Percentiles rank a stretch among this genome's conserved stretches.
Evolutionary conservation across 2,113 vertebrate species (phyloP).

Genomic region (Meleagris gallopavo): DNA sequence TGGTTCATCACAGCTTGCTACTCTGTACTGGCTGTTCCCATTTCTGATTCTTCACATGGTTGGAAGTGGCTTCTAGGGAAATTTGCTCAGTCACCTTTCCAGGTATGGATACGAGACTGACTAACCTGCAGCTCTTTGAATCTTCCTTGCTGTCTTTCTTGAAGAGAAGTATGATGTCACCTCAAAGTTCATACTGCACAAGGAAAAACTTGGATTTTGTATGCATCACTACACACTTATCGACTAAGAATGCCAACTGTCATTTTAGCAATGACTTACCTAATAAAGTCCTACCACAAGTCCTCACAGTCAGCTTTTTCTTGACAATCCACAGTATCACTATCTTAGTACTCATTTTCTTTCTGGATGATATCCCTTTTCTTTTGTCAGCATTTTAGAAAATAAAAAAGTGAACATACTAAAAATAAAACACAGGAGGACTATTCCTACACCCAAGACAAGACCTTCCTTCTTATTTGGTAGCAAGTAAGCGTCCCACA

Average conservation of each 20-base stretch:
- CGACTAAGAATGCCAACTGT: neutral
- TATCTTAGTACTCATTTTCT: neutral
- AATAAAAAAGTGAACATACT: neutral
- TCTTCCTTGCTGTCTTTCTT: neutral
- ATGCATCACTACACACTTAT: neutral
- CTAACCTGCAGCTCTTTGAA: neutral
- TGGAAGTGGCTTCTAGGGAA: neutral
- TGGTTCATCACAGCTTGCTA: neutral
- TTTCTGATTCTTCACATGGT: accelerated
- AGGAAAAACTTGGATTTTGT: neutral
- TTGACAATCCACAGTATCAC: neutral
- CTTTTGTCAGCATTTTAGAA: neutral
- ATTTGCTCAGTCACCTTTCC: neutral
- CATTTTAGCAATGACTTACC: neutral
- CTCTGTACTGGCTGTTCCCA: neutral
- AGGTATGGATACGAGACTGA: neutral
- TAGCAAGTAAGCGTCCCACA: neutral
- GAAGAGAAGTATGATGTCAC: neutral
- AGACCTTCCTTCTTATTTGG: neutral
- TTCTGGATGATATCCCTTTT: neutral
- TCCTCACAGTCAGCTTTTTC: neutral
- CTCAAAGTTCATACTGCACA: neutral
- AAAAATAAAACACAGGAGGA: neutral
- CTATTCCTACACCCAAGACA: neutral
- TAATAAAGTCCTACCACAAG: neutral